A percentile compares a stretch with the other conserved stretches of the same genome.
Evolutionary conservation across 2,113 vertebrate species (phyloP).

Genomic region (Myrmecobius fasciatus): DNA sequence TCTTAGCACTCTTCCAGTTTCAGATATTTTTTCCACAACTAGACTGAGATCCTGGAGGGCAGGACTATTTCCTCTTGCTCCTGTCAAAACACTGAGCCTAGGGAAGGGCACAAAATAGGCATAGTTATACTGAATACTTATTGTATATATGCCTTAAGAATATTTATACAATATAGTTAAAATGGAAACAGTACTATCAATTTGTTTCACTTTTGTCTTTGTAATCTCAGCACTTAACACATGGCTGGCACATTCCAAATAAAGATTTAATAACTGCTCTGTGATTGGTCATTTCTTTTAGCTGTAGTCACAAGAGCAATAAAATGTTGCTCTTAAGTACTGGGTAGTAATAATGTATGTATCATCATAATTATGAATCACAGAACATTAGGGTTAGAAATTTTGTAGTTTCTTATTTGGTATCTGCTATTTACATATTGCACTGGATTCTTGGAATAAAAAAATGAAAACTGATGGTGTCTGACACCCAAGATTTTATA

Average conservation of each 20-base stretch:
- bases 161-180: neutral
- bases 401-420: neutral
- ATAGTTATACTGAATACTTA: neutral
- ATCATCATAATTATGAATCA: neutral
- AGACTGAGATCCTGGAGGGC: neutral
- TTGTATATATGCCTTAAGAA: neutral
- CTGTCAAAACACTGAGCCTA: neutral
- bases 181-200: neutral
- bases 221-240: neutral
- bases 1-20: neutral
- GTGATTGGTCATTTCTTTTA: neutral
- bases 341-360: neutral
- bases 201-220: neutral
- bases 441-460: neutral
- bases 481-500: neutral
- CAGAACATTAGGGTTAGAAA: neutral
- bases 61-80: neutral
- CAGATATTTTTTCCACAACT: neutral
- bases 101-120: neutral
- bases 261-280: neutral
- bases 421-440: neutral
- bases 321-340: neutral
- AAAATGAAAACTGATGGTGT: neutral
- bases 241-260: neutral
- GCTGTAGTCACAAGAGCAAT: neutral